Percentiles rank a stretch among this genome's conserved stretches.
Evolutionary conservation across 2,797 vertebrate genomes (phyloP).

Genomic region (Acrossocheilus wenchowensis): DNA sequence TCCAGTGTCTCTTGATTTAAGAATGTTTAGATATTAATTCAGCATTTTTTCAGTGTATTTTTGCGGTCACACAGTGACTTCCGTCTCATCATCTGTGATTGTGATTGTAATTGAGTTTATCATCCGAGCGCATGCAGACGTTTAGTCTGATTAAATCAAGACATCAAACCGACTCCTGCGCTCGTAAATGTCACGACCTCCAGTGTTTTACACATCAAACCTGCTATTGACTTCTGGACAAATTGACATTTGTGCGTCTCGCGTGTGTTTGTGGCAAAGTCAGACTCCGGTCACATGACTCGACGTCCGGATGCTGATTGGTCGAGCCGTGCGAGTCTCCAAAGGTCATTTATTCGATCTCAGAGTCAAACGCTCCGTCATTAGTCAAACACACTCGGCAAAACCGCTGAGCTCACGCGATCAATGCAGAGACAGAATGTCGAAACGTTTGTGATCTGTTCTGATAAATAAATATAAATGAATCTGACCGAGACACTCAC

Average conservation of each 20-base stretch:
- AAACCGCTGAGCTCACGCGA: neutral
- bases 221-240: neutral
- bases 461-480: conserved; percentile 8
- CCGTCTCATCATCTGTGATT: neutral
- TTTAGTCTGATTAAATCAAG: neutral
- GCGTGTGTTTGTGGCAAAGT: neutral
- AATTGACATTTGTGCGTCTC: neutral
- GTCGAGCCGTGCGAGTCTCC: neutral
- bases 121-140: neutral
- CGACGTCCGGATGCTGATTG: neutral
- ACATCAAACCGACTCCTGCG: neutral
- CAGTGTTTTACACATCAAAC: conserved; percentile 7
- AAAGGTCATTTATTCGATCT: conserved; percentile 24
- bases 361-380: neutral
- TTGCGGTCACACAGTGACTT: neutral
- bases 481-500: neutral
- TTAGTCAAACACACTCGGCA: conserved; percentile 17
- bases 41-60: too few species aligned
- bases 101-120: neutral
- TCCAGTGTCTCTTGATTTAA: neutral
- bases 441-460: neutral
- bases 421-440: conserved; percentile 1
- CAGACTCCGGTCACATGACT: neutral
- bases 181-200: neutral
- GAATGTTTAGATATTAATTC: too few species aligned